Conservation (phyloP, 1,140 invertebrate genomes). For the Callitettix versicolor region DNA sequence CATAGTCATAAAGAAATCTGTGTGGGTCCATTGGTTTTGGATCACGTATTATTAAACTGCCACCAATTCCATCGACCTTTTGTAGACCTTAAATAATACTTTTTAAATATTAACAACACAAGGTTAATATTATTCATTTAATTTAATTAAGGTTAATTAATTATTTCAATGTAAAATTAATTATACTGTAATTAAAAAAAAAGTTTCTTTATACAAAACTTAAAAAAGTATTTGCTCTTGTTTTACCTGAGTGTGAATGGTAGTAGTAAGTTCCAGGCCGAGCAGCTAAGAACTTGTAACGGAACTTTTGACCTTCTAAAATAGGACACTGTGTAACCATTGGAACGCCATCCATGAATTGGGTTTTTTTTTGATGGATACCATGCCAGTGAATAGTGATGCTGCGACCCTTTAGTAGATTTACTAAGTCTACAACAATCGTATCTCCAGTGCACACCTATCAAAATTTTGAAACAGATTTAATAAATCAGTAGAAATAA, state of each 20-base stretch:
- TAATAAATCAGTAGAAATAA: too few species aligned
- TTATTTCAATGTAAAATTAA: too few species aligned
- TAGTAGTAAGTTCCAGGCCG: conserved; percentile 27
- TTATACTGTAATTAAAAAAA: too few species aligned
- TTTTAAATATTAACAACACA: not conserved
- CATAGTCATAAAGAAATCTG: conserved; percentile 36
- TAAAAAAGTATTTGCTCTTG: too few species aligned
- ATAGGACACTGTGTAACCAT: conserved; percentile 29
- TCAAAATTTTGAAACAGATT: not conserved
- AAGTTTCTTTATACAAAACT: too few species aligned
- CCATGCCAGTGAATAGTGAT: conserved; percentile 41
- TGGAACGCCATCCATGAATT: conserved; percentile 48
- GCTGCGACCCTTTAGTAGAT: conserved; percentile 32
- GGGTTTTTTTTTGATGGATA: conserved; percentile 32
- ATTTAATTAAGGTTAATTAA: too few species aligned
- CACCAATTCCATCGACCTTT: conserved; percentile 28
- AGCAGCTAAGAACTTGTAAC: conserved; percentile 24
- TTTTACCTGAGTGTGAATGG: conserved; percentile 28
- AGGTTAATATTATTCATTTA: too few species aligned
- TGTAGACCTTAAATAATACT: conserved; percentile 20
- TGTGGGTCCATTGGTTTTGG: conserved; percentile 29
- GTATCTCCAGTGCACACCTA: conserved; percentile 38
- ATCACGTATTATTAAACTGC: conserved; percentile 35
- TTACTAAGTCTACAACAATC: conserved; percentile 35
- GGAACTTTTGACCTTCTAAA: conserved; percentile 20